A percentile compares a stretch with the other conserved stretches of the same genome.
Conservation (phyloP, 2,113 vertebrate species). For the Piprites chloris region DNA sequence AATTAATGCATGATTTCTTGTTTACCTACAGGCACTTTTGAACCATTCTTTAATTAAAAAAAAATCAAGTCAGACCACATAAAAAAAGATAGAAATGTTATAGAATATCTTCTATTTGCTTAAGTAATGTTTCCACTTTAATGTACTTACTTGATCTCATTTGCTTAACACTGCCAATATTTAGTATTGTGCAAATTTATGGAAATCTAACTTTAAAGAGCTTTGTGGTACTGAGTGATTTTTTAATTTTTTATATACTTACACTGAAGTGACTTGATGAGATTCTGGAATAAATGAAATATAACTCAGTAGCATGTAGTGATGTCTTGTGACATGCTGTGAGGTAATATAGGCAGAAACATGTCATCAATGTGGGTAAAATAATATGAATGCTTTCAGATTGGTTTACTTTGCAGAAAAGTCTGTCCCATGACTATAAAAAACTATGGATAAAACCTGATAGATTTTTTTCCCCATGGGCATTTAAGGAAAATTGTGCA, state of each 20-base stretch:
- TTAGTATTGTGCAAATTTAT: constrained; percentile 51
- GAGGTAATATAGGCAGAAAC: background rate
- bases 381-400: background rate
- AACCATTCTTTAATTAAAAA: constrained; percentile 31
- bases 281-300: constrained; percentile 27
- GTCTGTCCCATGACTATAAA: background rate
- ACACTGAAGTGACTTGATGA: constrained; percentile 3
- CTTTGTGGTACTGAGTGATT: constrained; percentile 12
- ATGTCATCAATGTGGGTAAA: background rate
- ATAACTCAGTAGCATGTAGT: background rate
- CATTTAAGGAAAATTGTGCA: background rate
- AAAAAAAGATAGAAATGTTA: background rate
- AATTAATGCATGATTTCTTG: constrained; percentile 42
- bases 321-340: background rate
- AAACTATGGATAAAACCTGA: background rate
- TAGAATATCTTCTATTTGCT: constrained; percentile 15
- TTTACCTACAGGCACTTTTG: constrained; percentile 17
- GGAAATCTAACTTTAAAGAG: constrained; percentile 61
- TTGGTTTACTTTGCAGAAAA: background rate
- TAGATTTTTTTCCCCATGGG: background rate
- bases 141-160: constrained; percentile 59
- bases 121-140: constrained; percentile 52
- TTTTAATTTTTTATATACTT: constrained; percentile 12
- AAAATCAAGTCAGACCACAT: background rate
- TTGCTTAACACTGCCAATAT: constrained; percentile 33